phyloP scores from a whole-genome alignment of 2,888 invertebrate genomes.

The Nomada fabriciana region DNA sequence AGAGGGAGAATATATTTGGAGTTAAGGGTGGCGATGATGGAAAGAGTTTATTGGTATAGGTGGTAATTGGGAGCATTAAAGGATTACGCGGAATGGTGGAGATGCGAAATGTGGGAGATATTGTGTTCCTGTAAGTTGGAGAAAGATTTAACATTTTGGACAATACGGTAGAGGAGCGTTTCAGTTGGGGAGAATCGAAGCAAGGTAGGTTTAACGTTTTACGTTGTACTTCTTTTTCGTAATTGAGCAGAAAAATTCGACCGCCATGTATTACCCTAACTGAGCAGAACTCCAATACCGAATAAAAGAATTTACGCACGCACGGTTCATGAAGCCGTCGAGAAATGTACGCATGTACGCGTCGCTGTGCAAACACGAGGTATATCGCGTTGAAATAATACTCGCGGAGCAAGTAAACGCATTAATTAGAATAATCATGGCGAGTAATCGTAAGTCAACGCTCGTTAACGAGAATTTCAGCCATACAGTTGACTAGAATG shows the following conservation, averaged over 20 bases:
- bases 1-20: not conserved
- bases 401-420: constrained; percentile 11
- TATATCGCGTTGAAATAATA: constrained; percentile 12
- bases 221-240: no score
- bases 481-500: not conserved
- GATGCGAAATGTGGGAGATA: no score
- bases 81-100: no score
- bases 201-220: no score
- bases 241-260: no score
- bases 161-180: no score
- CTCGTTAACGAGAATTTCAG: constrained; percentile 24
- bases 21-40: not conserved
- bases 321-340: not conserved
- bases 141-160: no score
- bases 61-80: no score
- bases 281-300: not conserved
- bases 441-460: constrained; percentile 29
- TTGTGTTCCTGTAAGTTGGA: no score
- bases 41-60: not conserved
- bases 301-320: not conserved
- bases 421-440: constrained; percentile 31
- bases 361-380: not conserved
- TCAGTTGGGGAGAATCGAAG: no score
- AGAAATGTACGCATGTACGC: constrained; percentile 1
- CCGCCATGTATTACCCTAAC: no score